Conservation (phyloP, 2,797 vertebrate species). For the Xenentodon cancila region DNA sequence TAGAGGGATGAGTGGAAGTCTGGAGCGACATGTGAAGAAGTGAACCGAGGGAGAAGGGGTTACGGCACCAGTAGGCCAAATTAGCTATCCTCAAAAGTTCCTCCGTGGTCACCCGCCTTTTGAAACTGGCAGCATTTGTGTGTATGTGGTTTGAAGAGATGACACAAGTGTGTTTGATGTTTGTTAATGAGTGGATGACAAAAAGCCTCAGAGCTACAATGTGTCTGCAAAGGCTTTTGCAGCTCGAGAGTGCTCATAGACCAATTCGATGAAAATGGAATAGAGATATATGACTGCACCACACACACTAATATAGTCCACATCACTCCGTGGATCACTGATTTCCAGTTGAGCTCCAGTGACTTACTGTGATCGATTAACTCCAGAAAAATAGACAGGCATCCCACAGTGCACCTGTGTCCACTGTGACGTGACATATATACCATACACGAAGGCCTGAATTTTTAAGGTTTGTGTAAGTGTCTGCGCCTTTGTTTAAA, state of each 20-base stretch:
- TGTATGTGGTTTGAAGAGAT: slow-evolving; percentile 7
- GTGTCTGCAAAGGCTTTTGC: slow-evolving; percentile 47
- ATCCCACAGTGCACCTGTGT: slow-evolving; percentile 71
- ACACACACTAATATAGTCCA: slow-evolving; percentile 26
- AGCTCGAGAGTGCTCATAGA: slow-evolving; percentile 46
- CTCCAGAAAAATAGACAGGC: slow-evolving; percentile 68
- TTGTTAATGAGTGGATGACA: slow-evolving; percentile 52
- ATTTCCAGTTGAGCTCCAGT: slow-evolving; percentile 65
- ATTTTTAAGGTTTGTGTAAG: slow-evolving; percentile 3
- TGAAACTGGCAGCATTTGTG: slow-evolving; percentile 18
- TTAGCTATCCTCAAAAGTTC: slow-evolving; percentile 68
- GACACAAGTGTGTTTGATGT: slow-evolving; percentile 1
- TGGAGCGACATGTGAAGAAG: slow-evolving; percentile 35
- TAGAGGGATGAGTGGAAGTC: slow-evolving; percentile 28
- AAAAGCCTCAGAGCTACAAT: slow-evolving; percentile 50
- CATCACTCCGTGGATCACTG: slow-evolving; percentile 61
- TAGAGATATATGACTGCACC: slow-evolving; percentile 43
- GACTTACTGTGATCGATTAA: slow-evolving; percentile 75
- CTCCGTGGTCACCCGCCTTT: slow-evolving; percentile 6
- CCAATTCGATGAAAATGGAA: slow-evolving; percentile 58
- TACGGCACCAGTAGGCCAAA: slow-evolving; percentile 72
- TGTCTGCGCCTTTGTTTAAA: slow-evolving; percentile 11
- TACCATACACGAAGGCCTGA: slow-evolving; percentile 23
- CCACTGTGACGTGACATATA: slow-evolving; percentile 50
- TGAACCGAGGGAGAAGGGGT: slow-evolving; percentile 53